Base-by-base conservation (phyloP, 2,888 invertebrate genomes). In the Ectemnius continuus region DNA sequence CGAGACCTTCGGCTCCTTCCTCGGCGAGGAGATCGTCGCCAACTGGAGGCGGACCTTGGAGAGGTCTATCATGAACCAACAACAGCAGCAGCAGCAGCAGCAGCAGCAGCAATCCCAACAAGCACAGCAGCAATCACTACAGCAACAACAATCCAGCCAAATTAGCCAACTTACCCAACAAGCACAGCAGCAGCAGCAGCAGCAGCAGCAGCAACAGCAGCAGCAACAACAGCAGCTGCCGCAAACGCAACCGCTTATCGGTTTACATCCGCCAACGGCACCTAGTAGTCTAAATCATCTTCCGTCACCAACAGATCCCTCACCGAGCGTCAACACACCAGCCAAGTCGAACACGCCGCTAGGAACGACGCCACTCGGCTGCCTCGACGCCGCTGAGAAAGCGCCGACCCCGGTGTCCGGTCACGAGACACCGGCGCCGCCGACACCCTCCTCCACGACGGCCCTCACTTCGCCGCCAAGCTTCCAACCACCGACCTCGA, bases 21-120 rank as follows among this genome's bases (percentile, higher is more conserved):
- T 96, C 90, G 96, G 96, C 91, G 95, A 96, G 91, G 96, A 96
- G 91, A 94, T 96, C 91, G 96, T 96, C 91, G 94, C 94, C 86
- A 94, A 94, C 91, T 95, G 95, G 94, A 93, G 95, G 89, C 94
- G 94, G 86, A 94, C 94, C 86, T 92, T 95, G 89, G 95, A 95
- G 89, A 88, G 90, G 81, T 88, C 90, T 78, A 88, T 90, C 86
- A 89, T 90, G 86, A 89, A 84, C 80, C 88, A 89, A 81, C 90
- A 89, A 74, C 89, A 89, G 61, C 88, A 86, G 16, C 87, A 86
- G 20, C 88, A 88, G 45, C 86, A 88, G 6, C 88, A 89, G 2
- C 89, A 88, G 5, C 87, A 87, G 0, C 87, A 86, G 2, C 85
- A 83, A 2, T 85, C 85, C 2, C 85, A 78, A 11, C 85, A 82